Percentiles rank a stretch among this genome's conserved stretches.
Evolutionary conservation across 2,797 vertebrate species (phyloP).

Genomic region (Odontamblyopus lacepedii): DNA sequence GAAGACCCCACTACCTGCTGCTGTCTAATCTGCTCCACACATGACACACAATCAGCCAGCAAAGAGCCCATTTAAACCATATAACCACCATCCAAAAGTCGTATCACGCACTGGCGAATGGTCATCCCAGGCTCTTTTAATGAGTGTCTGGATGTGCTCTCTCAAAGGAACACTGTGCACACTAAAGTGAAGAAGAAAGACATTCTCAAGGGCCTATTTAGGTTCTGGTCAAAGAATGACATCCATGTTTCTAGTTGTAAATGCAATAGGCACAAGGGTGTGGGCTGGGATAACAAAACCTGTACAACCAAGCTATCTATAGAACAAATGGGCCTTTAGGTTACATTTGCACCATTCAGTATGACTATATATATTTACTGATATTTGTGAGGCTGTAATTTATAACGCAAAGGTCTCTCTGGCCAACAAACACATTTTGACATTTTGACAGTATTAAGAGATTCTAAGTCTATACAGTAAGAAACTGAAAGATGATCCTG

Average conservation of each 20-base stretch:
- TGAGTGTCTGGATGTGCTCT: constrained; percentile 50
- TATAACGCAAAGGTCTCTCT: not conserved
- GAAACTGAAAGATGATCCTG: constrained; percentile 1
- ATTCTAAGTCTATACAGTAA: not conserved
- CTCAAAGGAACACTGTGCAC: constrained; percentile 35
- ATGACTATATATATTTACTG: not conserved
- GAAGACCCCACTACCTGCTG: constrained; percentile 50
- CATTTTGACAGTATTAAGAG: not conserved
- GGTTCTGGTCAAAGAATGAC: constrained; percentile 48
- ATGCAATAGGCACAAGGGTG: constrained; percentile 42
- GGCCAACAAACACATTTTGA: not conserved
- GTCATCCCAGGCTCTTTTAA: constrained; percentile 61
- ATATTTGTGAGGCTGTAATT: not conserved
- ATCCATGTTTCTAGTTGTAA: constrained; percentile 61
- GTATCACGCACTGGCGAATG: constrained; percentile 53
- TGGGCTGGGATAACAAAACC: constrained; percentile 29
- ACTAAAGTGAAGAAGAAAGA: constrained; percentile 24
- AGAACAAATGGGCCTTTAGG: constrained; percentile 4
- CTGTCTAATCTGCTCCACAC: constrained; percentile 62
- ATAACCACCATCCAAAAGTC: constrained; percentile 47
- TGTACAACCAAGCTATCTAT: constrained; percentile 1
- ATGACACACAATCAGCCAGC: constrained; percentile 62
- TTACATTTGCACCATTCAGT: not conserved
- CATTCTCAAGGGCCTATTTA: constrained; percentile 53
- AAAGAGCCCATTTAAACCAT: constrained; percentile 59